phyloP scores from a whole-genome alignment of 2,888 invertebrate species.

The Ectemnius continuus region DNA sequence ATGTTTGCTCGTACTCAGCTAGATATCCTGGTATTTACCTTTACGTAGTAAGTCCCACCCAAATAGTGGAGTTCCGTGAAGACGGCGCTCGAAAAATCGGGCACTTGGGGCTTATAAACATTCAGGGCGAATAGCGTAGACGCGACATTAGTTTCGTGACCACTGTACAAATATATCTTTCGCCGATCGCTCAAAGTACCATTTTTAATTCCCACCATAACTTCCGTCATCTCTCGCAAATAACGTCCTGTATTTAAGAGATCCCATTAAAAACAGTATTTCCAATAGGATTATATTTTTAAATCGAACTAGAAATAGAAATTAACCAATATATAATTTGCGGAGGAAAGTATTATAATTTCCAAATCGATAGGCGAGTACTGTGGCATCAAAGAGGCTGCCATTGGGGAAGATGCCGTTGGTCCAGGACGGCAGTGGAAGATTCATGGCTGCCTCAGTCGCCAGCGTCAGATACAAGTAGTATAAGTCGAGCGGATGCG shows the following conservation, averaged over 20 bases:
- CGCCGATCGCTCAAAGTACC: constrained; percentile 71
- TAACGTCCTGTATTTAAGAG: constrained; percentile 76
- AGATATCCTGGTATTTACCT: constrained; percentile 71
- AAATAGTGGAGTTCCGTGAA: constrained; percentile 79
- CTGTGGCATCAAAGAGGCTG: constrained; percentile 79
- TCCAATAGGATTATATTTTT: background rate
- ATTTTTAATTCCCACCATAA: constrained; percentile 74
- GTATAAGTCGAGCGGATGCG: constrained; percentile 45
- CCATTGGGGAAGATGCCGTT: constrained; percentile 78
- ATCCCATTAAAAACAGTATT: background rate
- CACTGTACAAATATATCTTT: constrained; percentile 80
- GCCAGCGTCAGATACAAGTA: constrained; percentile 65
- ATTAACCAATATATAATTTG: constrained; percentile 79
- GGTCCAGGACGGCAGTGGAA: constrained; percentile 80
- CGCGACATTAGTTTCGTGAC: constrained; percentile 84
- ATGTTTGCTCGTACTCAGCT: too few species aligned
- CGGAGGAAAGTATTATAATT: constrained; percentile 79
- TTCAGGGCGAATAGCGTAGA: constrained; percentile 80
- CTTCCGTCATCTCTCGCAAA: constrained; percentile 79
- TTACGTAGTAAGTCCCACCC: constrained; percentile 74
- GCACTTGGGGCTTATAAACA: constrained; percentile 81
- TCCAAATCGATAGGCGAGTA: constrained; percentile 79
- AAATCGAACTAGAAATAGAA: background rate
- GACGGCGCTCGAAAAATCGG: constrained; percentile 81
- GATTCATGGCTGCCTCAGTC: constrained; percentile 79